A percentile compares a stretch with the other conserved stretches of the same genome.
phyloP scores from a whole-genome alignment of 2,888 invertebrate species.

The Amorpha juglandis region DNA sequence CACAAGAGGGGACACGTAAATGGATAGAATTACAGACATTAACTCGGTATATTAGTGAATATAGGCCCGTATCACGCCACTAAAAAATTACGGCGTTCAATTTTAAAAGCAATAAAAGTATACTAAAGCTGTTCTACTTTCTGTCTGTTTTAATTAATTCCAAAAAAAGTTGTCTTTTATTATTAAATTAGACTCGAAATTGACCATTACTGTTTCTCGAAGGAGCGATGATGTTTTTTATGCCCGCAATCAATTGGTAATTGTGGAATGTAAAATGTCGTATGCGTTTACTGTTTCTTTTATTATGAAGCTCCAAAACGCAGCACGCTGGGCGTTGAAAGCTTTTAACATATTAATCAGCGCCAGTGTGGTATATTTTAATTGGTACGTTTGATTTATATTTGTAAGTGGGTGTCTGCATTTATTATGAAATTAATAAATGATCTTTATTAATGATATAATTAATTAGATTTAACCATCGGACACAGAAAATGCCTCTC shows the following conservation, averaged over 20 bases:
- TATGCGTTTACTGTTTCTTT: conserved; percentile 30
- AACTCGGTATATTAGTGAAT: conserved; percentile 14
- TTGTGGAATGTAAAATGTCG: conserved; percentile 55
- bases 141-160: conserved; percentile 44
- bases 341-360: conserved; percentile 56
- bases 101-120: conserved; percentile 43
- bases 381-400: conserved; percentile 50
- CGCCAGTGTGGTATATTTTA: conserved; percentile 48
- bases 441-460: background rate
- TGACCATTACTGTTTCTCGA: conserved; percentile 37
- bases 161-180: conserved; percentile 46
- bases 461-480: conserved; percentile 8
- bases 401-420: conserved; percentile 11
- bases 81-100: conserved; percentile 45
- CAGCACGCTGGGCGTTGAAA: conserved; percentile 53
- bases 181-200: conserved; percentile 59
- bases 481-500: background rate
- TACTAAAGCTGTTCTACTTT: conserved; percentile 43
- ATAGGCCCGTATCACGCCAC: conserved; percentile 38
- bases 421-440: conserved; percentile 2
- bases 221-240: conserved; percentile 32
- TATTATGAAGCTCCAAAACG: conserved; percentile 48
- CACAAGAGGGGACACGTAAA: conserved; percentile 1
- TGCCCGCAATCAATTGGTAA: conserved; percentile 32
- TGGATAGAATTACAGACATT: conserved; percentile 24